Base-by-base conservation (phyloP, 2,888 invertebrate species). In the Andrena hattorfiana region DNA sequence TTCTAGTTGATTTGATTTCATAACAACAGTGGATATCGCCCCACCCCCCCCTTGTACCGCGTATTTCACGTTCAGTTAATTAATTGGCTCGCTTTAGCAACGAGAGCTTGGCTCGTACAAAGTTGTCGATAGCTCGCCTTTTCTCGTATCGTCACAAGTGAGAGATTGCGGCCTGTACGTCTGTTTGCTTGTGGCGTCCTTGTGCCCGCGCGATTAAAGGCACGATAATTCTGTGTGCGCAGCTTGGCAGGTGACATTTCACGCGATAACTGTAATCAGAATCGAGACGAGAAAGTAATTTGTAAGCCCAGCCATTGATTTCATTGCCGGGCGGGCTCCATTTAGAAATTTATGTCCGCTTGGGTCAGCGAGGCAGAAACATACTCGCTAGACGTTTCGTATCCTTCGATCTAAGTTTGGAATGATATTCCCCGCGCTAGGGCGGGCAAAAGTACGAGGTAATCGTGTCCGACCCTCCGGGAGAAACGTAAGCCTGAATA, bases 131-230 rank as follows among this genome's bases (percentile, higher is more conserved):
- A 32, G 54, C 2, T 7, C 28, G n/a, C 59, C 62, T 62, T 67
- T 42, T 75, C 30, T 35, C 60, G 20, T 16, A 51, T 66, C 77
- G 26, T 26, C 77, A 23, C 60, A 32, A 13, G 16, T 10, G 16
- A 0, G n/a, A 73, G 70, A 73, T 76, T 62, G 35, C 51, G 13
- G 56, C 1, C 8, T 51, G 20, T 48, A n/a, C 60, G 35, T 10
- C 42, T 76, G 59, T 77, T 77, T 77, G 67, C 77, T 42, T 10
- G 23, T 8, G 0, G 5, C n/a, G 77, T 66, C 77, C 77, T 76
- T 75, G 77, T 64, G 6, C 77, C n/a, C 49, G 10, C 20, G 16
- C 42, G 77, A 78, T 76, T 67, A 49, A 23, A 75, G 16, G 0
- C 10, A 75, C 75, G 77, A 67, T 76, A 78, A 62, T 28, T n/a